Base-by-base conservation (phyloP, 1,140 invertebrate species). In the Drosophila repletoides region DNA sequence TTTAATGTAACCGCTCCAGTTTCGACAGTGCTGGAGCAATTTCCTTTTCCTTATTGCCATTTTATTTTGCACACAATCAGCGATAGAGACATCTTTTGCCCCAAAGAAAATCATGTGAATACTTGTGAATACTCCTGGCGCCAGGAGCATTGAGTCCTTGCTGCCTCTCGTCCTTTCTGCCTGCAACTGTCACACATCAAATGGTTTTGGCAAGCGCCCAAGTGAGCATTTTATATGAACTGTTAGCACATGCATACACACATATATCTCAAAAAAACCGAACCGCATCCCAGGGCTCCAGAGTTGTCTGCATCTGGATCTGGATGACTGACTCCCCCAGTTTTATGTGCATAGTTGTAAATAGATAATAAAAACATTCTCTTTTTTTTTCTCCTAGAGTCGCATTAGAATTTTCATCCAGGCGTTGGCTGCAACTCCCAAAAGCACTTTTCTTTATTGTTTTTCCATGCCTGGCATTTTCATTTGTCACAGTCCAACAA, bases 381-480 rank as follows among this genome's bases (percentile, higher is more conserved):
- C 24, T 36, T 7, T 38, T 10, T 26, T 21, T 33, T 21, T 31
- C 31, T 40, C 21, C 63, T 43, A 22, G 26, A 21, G 31, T 36
- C 56, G 31, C 59, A 63, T 77, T 52, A 55, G 26, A n/a, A 59
- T 56, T 33, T 29, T 52, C 41, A 49, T 45, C n/a, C 45, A 79
- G 49, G 19, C 52, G 22, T 26, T 40, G 21, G 7, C 29, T 61
- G 15, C 22, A 60, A 5, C 61, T 31, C 64, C 55, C 41, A n/a
- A 28, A 40, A 83, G 77, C 79, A 83, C 74, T 83, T 71, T 84
- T 68, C 51, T 28, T 72, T 74, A 83, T 83, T 74, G 73, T 76
- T 79, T 83, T 73, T 60, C 40, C 33, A 41, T 81, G 33, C 33
- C 34, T 26, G 52, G 28, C 48, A 31, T 70, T 71, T n/a, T 68